A percentile compares a stretch with the other conserved stretches of the same genome.
phyloP scores from a whole-genome alignment of 2,888 invertebrate genomes.

The Thyatira batis region DNA sequence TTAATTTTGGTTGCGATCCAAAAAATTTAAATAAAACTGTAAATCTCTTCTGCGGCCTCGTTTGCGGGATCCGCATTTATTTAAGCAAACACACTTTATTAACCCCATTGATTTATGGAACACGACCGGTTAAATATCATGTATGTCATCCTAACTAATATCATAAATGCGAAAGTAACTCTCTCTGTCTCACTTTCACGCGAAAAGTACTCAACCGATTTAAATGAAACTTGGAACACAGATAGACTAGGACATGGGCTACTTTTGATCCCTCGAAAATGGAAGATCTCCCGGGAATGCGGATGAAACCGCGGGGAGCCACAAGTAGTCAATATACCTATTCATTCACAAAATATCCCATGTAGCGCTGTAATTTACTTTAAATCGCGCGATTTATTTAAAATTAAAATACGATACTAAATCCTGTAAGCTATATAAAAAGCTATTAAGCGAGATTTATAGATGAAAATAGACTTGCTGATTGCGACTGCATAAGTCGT shows the following conservation, averaged over 20 bases:
- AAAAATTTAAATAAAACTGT: background rate
- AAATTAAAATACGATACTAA: background rate
- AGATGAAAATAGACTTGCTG: background rate
- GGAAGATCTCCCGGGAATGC: too few species aligned
- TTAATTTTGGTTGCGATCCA: background rate
- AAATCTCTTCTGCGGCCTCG: background rate
- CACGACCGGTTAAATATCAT: background rate
- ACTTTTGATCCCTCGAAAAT: too few species aligned
- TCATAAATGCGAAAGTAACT: too few species aligned
- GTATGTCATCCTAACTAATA: too few species aligned
- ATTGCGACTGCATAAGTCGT: background rate
- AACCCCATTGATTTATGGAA: background rate
- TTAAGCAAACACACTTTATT: background rate
- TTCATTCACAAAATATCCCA: too few species aligned
- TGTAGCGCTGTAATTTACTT: too few species aligned
- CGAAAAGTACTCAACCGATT: too few species aligned
- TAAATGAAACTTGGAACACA: too few species aligned
- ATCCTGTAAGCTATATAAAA: conserved; percentile 10
- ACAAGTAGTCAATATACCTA: too few species aligned
- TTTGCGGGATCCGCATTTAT: background rate
- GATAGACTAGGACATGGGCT: too few species aligned
- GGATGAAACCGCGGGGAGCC: too few species aligned
- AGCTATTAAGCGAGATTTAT: conserved; percentile 16
- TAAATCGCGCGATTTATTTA: background rate
- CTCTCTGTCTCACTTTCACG: too few species aligned